These are phyloP conservation scores for Amphipyra tragopoginis DNA, from an alignment of 2,888 invertebrate genomes.

Conservation along the genomic window DNA sequence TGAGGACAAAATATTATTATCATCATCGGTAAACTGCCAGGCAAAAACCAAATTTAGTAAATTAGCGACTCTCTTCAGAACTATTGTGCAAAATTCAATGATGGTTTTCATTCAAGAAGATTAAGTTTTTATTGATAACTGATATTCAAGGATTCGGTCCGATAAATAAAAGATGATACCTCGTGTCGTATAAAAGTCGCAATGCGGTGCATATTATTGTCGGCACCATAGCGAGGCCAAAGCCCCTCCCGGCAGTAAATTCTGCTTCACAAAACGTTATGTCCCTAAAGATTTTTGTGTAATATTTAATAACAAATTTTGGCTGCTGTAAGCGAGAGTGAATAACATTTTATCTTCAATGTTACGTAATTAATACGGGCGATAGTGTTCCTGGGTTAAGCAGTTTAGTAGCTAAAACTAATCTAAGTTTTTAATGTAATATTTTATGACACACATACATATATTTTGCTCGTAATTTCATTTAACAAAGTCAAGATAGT, in stretches of 20 bases:
- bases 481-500: no score
- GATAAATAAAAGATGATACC: conserved; percentile 39
- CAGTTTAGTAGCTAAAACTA: no score
- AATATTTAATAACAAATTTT: conserved; percentile 18
- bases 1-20: no score
- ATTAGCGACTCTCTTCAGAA: no score
- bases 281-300: conserved; percentile 44
- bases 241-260: conserved; percentile 54
- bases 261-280: conserved; percentile 45
- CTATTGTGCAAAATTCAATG: no score
- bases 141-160: conserved; percentile 10
- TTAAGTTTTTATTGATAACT: background rate
- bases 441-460: no score
- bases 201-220: conserved; percentile 62
- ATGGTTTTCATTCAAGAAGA: no score
- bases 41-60: no score
- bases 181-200: conserved; percentile 60
- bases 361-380: background rate
- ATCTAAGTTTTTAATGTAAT: no score
- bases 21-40: no score
- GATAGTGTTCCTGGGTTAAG: background rate
- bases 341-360: background rate
- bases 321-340: background rate
- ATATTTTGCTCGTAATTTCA: no score
- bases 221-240: conserved; percentile 46